Conservation (phyloP, 2,113 vertebrate genomes). For the Brienomyrus brachyistius region DNA sequence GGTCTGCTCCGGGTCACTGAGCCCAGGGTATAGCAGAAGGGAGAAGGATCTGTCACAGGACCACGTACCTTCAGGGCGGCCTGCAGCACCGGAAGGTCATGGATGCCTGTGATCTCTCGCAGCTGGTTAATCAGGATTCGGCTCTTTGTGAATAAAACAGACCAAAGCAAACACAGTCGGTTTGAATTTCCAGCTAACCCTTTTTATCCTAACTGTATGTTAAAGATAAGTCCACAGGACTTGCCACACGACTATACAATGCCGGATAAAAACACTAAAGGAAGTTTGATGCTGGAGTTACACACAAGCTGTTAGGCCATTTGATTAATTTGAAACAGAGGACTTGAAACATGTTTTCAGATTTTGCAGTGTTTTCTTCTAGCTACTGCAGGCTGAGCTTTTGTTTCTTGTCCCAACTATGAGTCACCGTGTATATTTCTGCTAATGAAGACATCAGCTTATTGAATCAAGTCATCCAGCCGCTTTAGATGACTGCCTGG, state of each 20-base stretch:
- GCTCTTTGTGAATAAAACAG: constrained; percentile 55
- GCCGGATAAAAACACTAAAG: background rate
- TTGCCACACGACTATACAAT: background rate
- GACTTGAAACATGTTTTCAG: background rate
- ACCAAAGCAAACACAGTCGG: background rate
- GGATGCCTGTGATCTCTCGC: constrained; percentile 88
- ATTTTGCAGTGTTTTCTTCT: background rate
- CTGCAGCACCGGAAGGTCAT: constrained; percentile 72
- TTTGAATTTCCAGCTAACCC: background rate
- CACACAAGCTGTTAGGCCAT: background rate
- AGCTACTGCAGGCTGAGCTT: background rate
- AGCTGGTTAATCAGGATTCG: constrained; percentile 82
- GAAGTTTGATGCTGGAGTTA: background rate
- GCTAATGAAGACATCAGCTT: background rate
- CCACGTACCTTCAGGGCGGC: constrained; percentile 76
- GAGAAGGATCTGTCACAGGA: background rate
- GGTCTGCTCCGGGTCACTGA: background rate
- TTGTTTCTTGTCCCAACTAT: background rate
- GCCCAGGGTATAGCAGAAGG: background rate
- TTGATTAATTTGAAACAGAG: background rate
- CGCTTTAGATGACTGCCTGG: background rate
- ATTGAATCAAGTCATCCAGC: background rate
- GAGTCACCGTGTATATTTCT: background rate
- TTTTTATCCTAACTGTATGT: background rate
- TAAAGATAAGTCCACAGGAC: background rate